A percentile compares a stretch with the other conserved stretches of the same genome.
These are phyloP conservation scores for Sebastes goodei DNA, from an alignment of 2,797 vertebrate genomes.

Conservation along the genomic window DNA sequence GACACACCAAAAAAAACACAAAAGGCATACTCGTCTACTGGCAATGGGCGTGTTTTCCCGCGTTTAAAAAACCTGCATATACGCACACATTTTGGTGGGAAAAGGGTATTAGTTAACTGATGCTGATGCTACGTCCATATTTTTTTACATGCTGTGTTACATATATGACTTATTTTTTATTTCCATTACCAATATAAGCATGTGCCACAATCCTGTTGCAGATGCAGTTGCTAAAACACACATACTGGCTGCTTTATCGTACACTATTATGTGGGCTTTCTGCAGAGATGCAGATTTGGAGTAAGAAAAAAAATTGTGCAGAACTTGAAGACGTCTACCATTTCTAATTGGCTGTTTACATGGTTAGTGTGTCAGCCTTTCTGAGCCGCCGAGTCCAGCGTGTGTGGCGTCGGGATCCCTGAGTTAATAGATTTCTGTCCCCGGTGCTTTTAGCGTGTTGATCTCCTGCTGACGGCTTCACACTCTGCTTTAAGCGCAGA, in stretches of 20 bases:
- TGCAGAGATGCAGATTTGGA: constrained; percentile 22
- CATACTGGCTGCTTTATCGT: neutral
- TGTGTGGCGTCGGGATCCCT: constrained; percentile 22
- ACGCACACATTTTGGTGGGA: no score
- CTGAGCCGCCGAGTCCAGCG: constrained; percentile 30
- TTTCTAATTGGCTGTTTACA: constrained; percentile 57
- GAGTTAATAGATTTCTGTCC: constrained; percentile 76
- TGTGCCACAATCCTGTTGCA: neutral
- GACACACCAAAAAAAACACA: neutral
- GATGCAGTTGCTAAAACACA: neutral
- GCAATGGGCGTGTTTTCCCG: no score
- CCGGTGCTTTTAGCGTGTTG: constrained; percentile 64
- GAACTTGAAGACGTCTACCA: neutral
- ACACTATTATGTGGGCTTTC: neutral
- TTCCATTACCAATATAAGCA: neutral
- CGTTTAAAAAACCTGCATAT: no score
- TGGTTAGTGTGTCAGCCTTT: constrained; percentile 48
- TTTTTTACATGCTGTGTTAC: neutral
- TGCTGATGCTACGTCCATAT: neutral
- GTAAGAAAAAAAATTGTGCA: neutral
- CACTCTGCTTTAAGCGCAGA: constrained; percentile 59
- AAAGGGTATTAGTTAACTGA: neutral
- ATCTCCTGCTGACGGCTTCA: constrained; percentile 74
- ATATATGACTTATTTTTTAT: neutral
- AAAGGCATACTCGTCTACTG: no score